phyloP scores from a whole-genome alignment of 23 tunicate genomes.

The Trididemnum nubilum region DNA sequence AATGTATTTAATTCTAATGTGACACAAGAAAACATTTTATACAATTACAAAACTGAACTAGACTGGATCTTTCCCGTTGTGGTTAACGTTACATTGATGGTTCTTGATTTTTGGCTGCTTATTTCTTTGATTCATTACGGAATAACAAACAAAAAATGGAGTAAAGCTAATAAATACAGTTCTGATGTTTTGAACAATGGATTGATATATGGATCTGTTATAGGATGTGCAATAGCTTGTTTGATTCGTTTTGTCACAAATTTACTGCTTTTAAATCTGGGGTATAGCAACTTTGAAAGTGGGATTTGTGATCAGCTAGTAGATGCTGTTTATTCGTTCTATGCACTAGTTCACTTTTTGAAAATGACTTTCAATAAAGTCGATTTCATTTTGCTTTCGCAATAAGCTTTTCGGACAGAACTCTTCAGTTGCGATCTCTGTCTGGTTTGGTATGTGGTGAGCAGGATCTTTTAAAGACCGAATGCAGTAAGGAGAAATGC shows the following conservation, averaged over 20 bases:
- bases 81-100: constrained; percentile 2
- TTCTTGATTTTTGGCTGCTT: constrained; percentile 23
- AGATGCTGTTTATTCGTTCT: constrained; percentile 35
- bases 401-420: too few species aligned
- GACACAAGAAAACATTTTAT: too few species aligned
- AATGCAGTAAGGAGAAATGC: too few species aligned
- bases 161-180: neutral
- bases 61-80: constrained; percentile 37
- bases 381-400: too few species aligned
- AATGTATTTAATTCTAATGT: too few species aligned
- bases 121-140: constrained; percentile 43
- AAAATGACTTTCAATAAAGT: too few species aligned
- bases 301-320: constrained; percentile 41
- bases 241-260: constrained; percentile 20
- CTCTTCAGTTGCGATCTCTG: too few species aligned
- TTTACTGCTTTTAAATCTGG: constrained; percentile 31
- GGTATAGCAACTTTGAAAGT: neutral
- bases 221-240: constrained; percentile 39
- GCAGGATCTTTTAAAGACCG: too few species aligned
- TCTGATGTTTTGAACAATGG: constrained; percentile 4
- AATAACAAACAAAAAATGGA: constrained; percentile 50
- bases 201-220: constrained; percentile 31
- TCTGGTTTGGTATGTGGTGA: too few species aligned
- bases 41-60: too few species aligned
- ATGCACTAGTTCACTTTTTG: constrained; percentile 33